Evolutionary conservation across 2,888 invertebrate species (phyloP).

Genomic region (Chaetogeoica ovagalla): DNA sequence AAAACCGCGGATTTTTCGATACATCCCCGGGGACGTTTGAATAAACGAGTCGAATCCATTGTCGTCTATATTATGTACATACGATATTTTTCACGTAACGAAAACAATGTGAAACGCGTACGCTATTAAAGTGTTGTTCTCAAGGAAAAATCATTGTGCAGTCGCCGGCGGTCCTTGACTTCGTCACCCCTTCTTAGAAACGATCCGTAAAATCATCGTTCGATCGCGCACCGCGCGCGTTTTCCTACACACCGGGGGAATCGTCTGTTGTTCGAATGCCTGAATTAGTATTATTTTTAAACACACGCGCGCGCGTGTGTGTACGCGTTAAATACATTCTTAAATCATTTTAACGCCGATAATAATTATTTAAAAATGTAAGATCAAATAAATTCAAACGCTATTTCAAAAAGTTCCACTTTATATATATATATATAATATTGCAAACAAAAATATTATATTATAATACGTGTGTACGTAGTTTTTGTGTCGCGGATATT

Average conservation of each 20-base stretch:
- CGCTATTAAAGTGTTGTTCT: neutral
- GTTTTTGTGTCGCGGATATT: too few relatives aligned
- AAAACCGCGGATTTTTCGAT: neutral
- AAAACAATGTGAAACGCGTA: neutral
- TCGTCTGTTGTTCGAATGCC: neutral
- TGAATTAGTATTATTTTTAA: neutral
- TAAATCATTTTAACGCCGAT: too few relatives aligned
- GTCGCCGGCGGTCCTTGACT: neutral
- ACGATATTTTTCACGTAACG: neutral
- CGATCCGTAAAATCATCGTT: slow-evolving; percentile 11
- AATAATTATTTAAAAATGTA: too few relatives aligned
- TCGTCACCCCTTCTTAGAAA: neutral
- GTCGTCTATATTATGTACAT: neutral
- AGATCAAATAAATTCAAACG: too few relatives aligned
- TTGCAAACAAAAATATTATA: too few relatives aligned
- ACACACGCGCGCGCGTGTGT: too few relatives aligned
- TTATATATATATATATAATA: too few relatives aligned
- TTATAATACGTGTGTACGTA: too few relatives aligned
- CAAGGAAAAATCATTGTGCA: slow-evolving; percentile 27
- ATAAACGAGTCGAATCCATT: slow-evolving; percentile 12
- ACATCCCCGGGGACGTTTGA: neutral
- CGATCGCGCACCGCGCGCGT: neutral
- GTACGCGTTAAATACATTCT: too few relatives aligned
- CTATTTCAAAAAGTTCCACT: too few relatives aligned
- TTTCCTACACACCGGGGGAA: neutral